Percentiles rank a stretch among this genome's conserved stretches.
phyloP scores from a whole-genome alignment of 2,888 invertebrate genomes.

The Entomobrya multifasciata region DNA sequence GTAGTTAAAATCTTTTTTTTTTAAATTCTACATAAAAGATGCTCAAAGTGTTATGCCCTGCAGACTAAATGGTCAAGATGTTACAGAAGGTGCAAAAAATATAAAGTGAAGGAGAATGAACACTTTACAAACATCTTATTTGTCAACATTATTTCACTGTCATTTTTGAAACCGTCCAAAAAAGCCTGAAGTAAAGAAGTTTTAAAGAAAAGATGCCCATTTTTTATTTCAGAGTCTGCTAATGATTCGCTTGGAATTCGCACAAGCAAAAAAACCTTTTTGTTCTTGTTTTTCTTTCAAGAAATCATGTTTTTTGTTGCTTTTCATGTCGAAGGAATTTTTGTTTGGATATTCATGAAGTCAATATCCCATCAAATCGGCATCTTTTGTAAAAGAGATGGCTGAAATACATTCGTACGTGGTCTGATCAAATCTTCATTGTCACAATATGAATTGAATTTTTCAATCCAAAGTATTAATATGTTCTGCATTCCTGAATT shows the following conservation, averaged over 20 bases:
- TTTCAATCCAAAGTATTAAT: no score
- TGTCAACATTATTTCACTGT: slow-evolving; percentile 38
- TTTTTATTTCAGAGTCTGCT: no score
- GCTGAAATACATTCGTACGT: no score
- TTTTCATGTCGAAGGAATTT: slow-evolving; percentile 42
- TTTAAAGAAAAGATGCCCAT: neutral
- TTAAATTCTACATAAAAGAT: neutral
- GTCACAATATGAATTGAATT: neutral
- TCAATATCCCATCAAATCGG: slow-evolving; percentile 51
- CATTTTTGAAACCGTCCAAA: no score
- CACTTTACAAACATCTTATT: slow-evolving; percentile 28
- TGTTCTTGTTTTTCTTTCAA: no score
- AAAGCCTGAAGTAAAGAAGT: neutral
- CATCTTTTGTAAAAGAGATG: no score
- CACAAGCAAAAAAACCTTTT: neutral
- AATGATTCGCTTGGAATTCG: slow-evolving; percentile 10
- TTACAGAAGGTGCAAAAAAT: slow-evolving; percentile 20
- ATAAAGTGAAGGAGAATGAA: neutral
- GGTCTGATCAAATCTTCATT: no score
- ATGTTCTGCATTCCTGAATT: no score
- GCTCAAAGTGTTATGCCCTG: slow-evolving; percentile 1
- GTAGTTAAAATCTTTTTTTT: no score
- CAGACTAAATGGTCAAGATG: slow-evolving; percentile 19
- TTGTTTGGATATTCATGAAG: slow-evolving; percentile 18
- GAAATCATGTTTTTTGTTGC: slow-evolving; percentile 39